Conservation (phyloP, 1,140 invertebrate genomes). For the Drosophila oshimai region DNA sequence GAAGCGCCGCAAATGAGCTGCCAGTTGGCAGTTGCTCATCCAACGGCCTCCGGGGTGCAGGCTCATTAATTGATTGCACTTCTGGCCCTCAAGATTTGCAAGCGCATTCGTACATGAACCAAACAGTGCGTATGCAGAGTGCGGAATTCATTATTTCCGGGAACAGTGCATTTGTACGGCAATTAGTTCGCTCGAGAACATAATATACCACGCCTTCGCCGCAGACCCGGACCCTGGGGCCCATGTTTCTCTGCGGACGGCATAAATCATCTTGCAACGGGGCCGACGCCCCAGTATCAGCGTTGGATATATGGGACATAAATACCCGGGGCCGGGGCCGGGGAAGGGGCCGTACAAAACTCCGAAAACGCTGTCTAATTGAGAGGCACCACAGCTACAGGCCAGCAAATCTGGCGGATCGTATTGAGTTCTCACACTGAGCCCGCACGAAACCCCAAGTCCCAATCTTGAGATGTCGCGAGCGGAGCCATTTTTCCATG, state of each 20-base stretch:
- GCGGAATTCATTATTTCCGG: conserved; percentile 81
- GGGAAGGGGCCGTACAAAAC: conserved; percentile 6
- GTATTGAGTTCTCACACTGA: conserved; percentile 45
- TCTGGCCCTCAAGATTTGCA: conserved; percentile 63
- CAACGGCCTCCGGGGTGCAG: conserved; percentile 1
- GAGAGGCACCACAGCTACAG: conserved; percentile 55
- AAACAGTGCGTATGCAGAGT: conserved; percentile 16
- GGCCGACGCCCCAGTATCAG: conserved; percentile 42
- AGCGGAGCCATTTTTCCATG: conserved; percentile 36
- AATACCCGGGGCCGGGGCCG: conserved; percentile 42
- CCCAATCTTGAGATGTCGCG: conserved; percentile 19
- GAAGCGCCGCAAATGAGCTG: conserved; percentile 81
- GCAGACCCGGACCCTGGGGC: conserved; percentile 10
- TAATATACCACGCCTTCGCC: conserved; percentile 41
- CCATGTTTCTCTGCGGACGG: conserved; percentile 65
- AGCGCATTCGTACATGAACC: conserved; percentile 18
- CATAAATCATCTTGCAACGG: conserved; percentile 71
- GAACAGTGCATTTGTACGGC: conserved; percentile 82
- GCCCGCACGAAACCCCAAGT: conserved; percentile 28
- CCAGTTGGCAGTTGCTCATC: conserved; percentile 59
- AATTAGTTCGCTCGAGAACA: conserved; percentile 74
- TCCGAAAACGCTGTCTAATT: conserved; percentile 69
- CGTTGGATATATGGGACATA: conserved; percentile 38
- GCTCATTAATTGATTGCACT: conserved; percentile 76
- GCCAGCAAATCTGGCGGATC: conserved; percentile 36